These are phyloP conservation scores for Epizoanthus scotinus DNA, from an alignment of 92 coral and sea anemone species.

Conservation along the genomic window DNA sequence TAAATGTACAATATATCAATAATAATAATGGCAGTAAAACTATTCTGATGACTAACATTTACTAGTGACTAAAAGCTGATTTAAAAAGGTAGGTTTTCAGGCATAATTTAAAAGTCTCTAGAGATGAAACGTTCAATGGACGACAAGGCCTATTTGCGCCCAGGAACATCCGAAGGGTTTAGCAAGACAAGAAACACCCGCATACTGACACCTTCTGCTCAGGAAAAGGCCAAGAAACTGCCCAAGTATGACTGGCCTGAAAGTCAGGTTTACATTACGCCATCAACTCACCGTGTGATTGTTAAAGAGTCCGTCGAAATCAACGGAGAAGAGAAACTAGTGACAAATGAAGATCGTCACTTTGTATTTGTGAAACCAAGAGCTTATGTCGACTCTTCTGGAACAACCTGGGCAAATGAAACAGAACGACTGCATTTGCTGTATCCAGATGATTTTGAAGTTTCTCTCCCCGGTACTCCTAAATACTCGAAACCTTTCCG, in stretches of 20 bases:
- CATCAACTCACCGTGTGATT: constrained; percentile 15
- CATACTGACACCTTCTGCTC: constrained; percentile 18
- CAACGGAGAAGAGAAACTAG: constrained; percentile 40
- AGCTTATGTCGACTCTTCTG: constrained; percentile 41
- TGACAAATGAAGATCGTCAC: constrained; percentile 42
- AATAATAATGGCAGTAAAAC: no score
- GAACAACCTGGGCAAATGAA: constrained; percentile 57
- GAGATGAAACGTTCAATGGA: no score
- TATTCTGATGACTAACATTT: no score
- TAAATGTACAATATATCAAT: no score
- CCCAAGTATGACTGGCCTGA: constrained; percentile 22
- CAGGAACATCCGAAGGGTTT: constrained; percentile 35
- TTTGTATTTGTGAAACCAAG: constrained; percentile 42
- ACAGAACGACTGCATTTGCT: constrained; percentile 31
- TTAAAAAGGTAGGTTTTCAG: no score
- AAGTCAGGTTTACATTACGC: neutral
- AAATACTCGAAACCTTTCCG: constrained; percentile 24
- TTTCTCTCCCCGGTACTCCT: constrained; percentile 18
- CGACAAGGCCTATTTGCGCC: constrained; percentile 18
- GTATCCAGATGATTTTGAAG: constrained; percentile 32
- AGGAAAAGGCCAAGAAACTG: neutral
- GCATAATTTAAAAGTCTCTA: no score
- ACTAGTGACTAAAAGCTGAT: no score
- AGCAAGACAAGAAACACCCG: neutral
- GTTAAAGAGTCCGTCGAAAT: constrained; percentile 36